Evolutionary conservation across 2,888 invertebrate genomes (phyloP).

Genomic region (Empis livida): DNA sequence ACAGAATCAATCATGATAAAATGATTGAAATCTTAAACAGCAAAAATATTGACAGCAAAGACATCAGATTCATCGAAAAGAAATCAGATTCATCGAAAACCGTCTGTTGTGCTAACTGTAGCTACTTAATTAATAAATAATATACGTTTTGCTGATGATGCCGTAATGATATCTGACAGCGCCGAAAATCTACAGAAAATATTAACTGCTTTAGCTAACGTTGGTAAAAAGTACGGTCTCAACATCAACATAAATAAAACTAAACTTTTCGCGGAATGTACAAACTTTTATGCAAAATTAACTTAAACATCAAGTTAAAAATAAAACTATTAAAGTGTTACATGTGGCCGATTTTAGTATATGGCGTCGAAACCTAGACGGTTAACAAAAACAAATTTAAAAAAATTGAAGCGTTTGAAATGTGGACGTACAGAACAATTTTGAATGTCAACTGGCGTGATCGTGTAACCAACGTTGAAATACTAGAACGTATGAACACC

Average conservation of each 20-base stretch:
- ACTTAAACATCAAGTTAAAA: background rate
- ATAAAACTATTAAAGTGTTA: background rate
- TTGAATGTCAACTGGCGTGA: background rate
- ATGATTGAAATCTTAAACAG: background rate
- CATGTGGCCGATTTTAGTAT: background rate
- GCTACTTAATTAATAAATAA: background rate
- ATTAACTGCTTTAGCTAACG: background rate
- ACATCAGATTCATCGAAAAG: background rate
- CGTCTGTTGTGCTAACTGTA: too few relatives aligned
- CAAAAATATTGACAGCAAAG: background rate
- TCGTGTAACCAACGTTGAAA: background rate
- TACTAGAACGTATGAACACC: background rate
- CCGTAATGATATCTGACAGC: background rate
- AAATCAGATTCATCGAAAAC: background rate
- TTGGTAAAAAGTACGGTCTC: background rate
- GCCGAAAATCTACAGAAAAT: background rate
- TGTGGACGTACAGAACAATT: background rate
- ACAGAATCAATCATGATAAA: background rate
- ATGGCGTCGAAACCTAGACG: background rate
- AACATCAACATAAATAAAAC: background rate
- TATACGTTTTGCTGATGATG: background rate
- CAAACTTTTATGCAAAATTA: background rate
- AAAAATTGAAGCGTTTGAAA: background rate
- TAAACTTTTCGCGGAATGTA: background rate
- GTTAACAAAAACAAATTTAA: background rate